A percentile compares a stretch with the other conserved stretches of the same genome.
phyloP scores from a whole-genome alignment of 2,113 vertebrate species.

The Lophius piscatorius region DNA sequence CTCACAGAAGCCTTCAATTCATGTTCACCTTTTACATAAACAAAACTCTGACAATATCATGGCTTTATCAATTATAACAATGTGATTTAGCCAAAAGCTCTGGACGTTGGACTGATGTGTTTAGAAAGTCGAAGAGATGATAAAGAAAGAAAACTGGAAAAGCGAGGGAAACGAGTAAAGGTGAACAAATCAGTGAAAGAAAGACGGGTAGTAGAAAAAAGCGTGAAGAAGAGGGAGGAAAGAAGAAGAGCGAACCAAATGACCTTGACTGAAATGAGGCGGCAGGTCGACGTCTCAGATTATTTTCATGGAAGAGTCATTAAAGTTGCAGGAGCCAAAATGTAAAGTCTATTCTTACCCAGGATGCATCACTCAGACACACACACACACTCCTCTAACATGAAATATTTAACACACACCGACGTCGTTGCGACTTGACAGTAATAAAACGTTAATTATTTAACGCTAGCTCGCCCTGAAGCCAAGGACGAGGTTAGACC shows the following conservation, averaged over 20 bases:
- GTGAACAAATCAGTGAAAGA: neutral
- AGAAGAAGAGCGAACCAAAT: neutral
- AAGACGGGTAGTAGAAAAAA: neutral
- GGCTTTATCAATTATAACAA: no score
- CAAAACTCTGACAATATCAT: no score
- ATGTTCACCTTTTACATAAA: no score
- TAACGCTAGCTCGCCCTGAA: slow-evolving; percentile 20
- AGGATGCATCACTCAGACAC: neutral
- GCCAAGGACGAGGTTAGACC: neutral
- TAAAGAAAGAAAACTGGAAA: neutral
- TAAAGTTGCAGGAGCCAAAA: slow-evolving; percentile 62
- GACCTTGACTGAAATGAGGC: slow-evolving; percentile 37
- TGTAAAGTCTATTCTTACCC: slow-evolving; percentile 58
- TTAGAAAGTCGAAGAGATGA: neutral
- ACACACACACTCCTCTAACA: slow-evolving; percentile 6
- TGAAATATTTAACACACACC: slow-evolving; percentile 24
- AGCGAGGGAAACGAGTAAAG: no score
- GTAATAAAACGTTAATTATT: slow-evolving; percentile 68
- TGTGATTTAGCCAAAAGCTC: no score
- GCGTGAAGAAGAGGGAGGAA: neutral
- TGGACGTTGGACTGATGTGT: no score
- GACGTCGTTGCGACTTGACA: slow-evolving; percentile 39
- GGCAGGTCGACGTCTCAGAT: slow-evolving; percentile 30
- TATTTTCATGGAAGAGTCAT: slow-evolving; percentile 60
- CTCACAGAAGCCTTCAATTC: no score